Conservation (phyloP, 2,797 vertebrate genomes). For the Falco concolor region DNA sequence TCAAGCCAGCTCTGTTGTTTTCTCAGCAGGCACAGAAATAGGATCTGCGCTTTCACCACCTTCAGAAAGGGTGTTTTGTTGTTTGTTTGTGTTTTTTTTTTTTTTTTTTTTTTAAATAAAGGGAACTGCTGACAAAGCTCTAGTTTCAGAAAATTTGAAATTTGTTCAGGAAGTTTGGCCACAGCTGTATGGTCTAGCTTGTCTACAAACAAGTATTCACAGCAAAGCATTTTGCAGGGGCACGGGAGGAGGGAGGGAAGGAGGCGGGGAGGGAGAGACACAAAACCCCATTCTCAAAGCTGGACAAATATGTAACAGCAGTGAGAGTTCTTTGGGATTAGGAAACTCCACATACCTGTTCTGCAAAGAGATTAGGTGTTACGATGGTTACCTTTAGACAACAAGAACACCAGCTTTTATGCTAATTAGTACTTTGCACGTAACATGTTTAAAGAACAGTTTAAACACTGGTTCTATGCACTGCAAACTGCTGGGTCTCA, state of each 20-base stretch:
- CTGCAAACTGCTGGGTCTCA: background rate
- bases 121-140: background rate
- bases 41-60: background rate
- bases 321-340: background rate
- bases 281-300: background rate
- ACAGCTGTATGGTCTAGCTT: background rate
- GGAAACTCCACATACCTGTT: background rate
- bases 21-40: background rate
- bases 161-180: background rate
- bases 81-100: no score
- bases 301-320: background rate
- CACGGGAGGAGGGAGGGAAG: background rate
- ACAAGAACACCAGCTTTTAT: background rate
- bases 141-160: background rate
- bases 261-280: background rate
- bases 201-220: background rate
- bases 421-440: background rate
- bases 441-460: background rate
- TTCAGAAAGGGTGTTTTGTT: background rate
- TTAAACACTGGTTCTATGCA: background rate
- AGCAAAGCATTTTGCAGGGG: conserved; percentile 17
- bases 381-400: background rate
- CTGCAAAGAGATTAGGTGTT: background rate
- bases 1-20: background rate
- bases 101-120: background rate